These are phyloP conservation scores for Diogma glabrata DNA, from an alignment of 2,888 invertebrate genomes.

Conservation along the genomic window DNA sequence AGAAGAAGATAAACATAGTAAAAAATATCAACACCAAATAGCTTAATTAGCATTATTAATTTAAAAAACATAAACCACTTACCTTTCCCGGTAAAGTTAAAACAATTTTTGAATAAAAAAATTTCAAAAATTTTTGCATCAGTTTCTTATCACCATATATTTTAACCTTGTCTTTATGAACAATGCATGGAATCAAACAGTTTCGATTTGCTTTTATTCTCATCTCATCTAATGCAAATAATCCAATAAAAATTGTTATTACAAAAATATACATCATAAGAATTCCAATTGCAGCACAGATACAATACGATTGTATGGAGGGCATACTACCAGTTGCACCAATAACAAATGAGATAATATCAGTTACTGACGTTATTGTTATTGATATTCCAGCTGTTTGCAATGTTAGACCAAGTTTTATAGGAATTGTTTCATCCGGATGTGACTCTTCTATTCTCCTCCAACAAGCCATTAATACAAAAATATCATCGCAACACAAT, in stretches of 20 bases:
- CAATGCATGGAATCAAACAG: constrained; percentile 53
- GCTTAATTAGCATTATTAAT: constrained; percentile 11
- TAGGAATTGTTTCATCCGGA: constrained; percentile 43
- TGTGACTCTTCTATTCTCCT: constrained; percentile 45
- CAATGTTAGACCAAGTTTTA: constrained; percentile 55
- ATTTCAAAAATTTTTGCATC: constrained; percentile 45
- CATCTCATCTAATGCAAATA: constrained; percentile 58
- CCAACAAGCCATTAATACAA: constrained; percentile 72
- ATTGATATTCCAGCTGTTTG: constrained; percentile 76
- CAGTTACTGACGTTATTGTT: constrained; percentile 71
- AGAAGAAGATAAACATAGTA: too few relatives aligned
- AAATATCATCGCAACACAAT: constrained; percentile 72
- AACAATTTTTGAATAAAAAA: constrained; percentile 50
- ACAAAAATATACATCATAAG: constrained; percentile 63
- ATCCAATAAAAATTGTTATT: constrained; percentile 70
- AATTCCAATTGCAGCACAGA: constrained; percentile 67
- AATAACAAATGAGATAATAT: constrained; percentile 66
- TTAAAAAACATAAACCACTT: too few relatives aligned
- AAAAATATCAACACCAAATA: constrained; percentile 10
- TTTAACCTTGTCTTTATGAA: constrained; percentile 44
- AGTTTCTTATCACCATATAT: constrained; percentile 42
- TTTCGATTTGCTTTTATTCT: constrained; percentile 52
- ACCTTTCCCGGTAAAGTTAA: constrained; percentile 56
- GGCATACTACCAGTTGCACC: constrained; percentile 71
- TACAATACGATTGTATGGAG: constrained; percentile 68